Percentiles rank a stretch among this genome's conserved stretches.
Evolutionary conservation across 23 tunicate species (phyloP).

Genomic region (Ascidia mentula): DNA sequence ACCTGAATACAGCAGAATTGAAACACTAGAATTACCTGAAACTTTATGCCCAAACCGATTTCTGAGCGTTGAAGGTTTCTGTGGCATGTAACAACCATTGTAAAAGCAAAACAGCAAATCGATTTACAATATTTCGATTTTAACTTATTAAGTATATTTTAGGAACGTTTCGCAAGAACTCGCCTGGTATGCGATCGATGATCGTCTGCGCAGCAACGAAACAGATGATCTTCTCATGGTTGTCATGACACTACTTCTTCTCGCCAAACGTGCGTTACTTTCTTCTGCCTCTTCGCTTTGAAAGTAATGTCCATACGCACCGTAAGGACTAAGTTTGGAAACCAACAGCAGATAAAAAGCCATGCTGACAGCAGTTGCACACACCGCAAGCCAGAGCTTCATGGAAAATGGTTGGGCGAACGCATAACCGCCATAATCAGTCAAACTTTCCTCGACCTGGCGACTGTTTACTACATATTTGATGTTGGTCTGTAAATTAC

Average conservation of each 20-base stretch:
- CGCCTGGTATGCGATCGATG: too few relatives aligned
- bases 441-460: conserved; percentile 22
- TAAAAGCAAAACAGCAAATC: too few relatives aligned
- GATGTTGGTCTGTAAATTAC: conserved; percentile 58
- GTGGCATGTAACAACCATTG: too few relatives aligned
- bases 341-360: conserved; percentile 58
- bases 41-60: too few relatives aligned
- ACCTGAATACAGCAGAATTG: too few relatives aligned
- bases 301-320: conserved; percentile 80
- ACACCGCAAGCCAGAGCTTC: conserved; percentile 43
- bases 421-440: conserved; percentile 27
- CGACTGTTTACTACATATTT: conserved; percentile 45
- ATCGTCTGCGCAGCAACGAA: conserved; percentile 2
- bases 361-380: conserved; percentile 27
- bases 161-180: too few relatives aligned
- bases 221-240: not conserved
- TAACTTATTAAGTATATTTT: too few relatives aligned
- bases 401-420: conserved; percentile 60
- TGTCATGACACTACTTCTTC: conserved; percentile 41
- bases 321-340: conserved; percentile 86
- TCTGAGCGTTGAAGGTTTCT: too few relatives aligned
- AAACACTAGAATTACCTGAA: too few relatives aligned
- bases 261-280: conserved; percentile 30
- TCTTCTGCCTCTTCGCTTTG: conserved; percentile 81
- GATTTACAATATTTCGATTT: too few relatives aligned